Base-by-base conservation (phyloP, 2,113 vertebrate species). In the Apistogramma diplotaenia region DNA sequence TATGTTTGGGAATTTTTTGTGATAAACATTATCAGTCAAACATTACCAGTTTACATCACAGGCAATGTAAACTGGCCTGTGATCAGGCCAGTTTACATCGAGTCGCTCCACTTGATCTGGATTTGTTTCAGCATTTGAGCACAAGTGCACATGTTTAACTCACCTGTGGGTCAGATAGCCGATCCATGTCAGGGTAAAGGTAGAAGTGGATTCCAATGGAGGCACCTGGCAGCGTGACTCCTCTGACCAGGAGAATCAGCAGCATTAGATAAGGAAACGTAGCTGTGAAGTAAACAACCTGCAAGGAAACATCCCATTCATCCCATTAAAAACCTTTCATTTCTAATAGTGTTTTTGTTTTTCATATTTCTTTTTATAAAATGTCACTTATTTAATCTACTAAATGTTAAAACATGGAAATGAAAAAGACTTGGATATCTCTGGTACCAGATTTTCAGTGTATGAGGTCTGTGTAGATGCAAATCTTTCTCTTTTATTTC, bases 271-370 rank as follows among this genome's bases (percentile, higher is more conserved):
- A 99, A 0, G 98, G 98, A 61, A 99, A 99, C 0, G 97, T 99
- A 27, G 98, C 98, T 2, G 98, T 99, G 93, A 99, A 98, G 80
- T 99, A 99, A 62, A 99, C 98, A 0, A 99, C 97, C 98, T 99
- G 90, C 6, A 31, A 1, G 93, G 9, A 31, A 2, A 40, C 15
- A 79, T 7, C 8, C 16, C 27, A 8, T 43, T 23, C 12, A 5
- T 51, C 7, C 8, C 5, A 49, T 61, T 51, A 18, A 51, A 11
- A 2, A 31, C 33, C 9, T 37, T 61, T 3, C 5, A n/a, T 46
- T 4, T 21, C n/a, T 3, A 37, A 58, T 12, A 12, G 6, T 25
- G 25, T 55, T 21, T 25, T 6, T 23, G 1, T 73, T 33, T 16
- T 73, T 11, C 35, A 23, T 8, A 19, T 13, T 23, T 23, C 31